Evolutionary conservation across 2,113 vertebrate genomes (phyloP).

Genomic region (Protobothrops flavoviridis): DNA sequence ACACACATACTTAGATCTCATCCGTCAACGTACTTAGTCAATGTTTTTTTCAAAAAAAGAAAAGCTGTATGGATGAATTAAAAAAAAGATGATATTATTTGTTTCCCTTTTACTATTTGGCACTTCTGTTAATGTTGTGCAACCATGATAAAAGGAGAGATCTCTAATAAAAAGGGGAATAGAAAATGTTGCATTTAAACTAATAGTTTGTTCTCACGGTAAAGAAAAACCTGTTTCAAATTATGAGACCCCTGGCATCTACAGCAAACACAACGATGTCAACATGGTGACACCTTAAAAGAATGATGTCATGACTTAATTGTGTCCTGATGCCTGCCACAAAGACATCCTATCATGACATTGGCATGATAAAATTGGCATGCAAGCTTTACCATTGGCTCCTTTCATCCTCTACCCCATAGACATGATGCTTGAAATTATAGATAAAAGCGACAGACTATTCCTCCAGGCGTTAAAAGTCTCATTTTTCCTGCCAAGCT

Average conservation of each 20-base stretch:
- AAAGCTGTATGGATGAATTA: background rate
- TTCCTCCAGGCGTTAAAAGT: background rate
- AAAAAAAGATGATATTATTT: slow-evolving; percentile 3
- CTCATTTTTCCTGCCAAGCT: background rate
- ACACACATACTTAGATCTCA: slow-evolving; percentile 52
- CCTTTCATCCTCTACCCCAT: background rate
- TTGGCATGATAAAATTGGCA: background rate
- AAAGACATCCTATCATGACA: background rate
- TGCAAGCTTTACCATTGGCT: background rate
- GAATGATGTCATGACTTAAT: background rate
- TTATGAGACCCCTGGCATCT: background rate
- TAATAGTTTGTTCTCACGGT: background rate
- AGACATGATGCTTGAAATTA: background rate
- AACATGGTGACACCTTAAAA: background rate
- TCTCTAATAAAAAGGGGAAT: slow-evolving; percentile 23
- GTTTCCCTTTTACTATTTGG: slow-evolving; percentile 9
- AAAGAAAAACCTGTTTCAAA: background rate
- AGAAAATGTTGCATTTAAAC: slow-evolving; percentile 18
- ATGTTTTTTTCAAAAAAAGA: slow-evolving; percentile 18
- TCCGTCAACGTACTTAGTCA: slow-evolving; percentile 49
- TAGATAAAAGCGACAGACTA: background rate
- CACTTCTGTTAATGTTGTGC: background rate
- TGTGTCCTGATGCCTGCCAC: background rate
- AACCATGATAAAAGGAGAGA: background rate
- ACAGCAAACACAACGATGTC: background rate